phyloP scores from a whole-genome alignment of 2,888 invertebrate genomes.

The Hirudinaria manillensis region DNA sequence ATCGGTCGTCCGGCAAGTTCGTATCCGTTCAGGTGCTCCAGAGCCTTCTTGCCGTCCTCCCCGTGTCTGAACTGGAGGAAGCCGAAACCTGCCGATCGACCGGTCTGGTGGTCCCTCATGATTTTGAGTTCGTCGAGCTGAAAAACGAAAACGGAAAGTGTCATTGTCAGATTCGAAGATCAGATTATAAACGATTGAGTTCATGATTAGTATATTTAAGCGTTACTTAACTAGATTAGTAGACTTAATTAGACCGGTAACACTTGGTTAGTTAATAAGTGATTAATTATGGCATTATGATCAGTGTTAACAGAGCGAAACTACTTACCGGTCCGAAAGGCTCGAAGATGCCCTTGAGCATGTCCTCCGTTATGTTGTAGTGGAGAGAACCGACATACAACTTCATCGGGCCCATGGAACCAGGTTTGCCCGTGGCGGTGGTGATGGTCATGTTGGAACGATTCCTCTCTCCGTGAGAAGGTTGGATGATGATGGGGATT shows the following conservation, averaged over 20 bases:
- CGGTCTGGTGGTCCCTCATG: constrained; percentile 89
- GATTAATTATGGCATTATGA: background rate
- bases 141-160: background rate
- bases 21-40: constrained; percentile 97
- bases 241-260: background rate
- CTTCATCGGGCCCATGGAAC: constrained; percentile 78
- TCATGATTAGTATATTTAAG: no score
- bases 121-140: constrained; percentile 63
- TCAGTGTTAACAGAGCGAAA: background rate
- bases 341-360: constrained; percentile 95
- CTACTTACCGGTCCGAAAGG: constrained; percentile 76
- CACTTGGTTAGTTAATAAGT: background rate
- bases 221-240: no score
- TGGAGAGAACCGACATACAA: constrained; percentile 94
- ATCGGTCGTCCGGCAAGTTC: constrained; percentile 95
- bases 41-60: constrained; percentile 93
- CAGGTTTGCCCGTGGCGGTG: constrained; percentile 41
- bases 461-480: constrained; percentile 66
- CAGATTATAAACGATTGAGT: no score
- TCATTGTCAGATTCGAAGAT: background rate
- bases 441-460: constrained; percentile 42
- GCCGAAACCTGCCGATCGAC: constrained; percentile 91
- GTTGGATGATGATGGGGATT: constrained; percentile 90
- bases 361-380: constrained; percentile 97
- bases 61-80: constrained; percentile 93